Evolutionary conservation across 2,113 vertebrate genomes (phyloP), one percentile per base, ranked within the genome.

Genomic region (Xenus cinereus): DNA sequence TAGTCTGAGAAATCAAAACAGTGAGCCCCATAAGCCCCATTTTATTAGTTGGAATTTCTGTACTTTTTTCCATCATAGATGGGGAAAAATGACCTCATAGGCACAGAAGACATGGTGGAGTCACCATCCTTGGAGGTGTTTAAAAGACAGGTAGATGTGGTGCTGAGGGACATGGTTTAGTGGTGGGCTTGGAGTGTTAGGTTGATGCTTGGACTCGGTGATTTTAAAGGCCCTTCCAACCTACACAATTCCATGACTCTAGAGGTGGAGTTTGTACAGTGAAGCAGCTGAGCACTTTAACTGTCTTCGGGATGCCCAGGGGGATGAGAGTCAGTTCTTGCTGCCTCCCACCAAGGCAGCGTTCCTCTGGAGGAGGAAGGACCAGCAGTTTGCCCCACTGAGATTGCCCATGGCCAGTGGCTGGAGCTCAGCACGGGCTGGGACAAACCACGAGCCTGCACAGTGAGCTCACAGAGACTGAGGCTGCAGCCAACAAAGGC

Each of bases 361-460:
- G 1, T 12, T 43, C 32, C 69, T n/a, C 21, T 0, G 0, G 26
- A 62, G 0, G 26, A 62, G 26, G 33, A 14, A 19, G 16, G 19
- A 2, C 37, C 87, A 48, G 33, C 23, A 17, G 13, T 16, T 35
- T 62, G 45, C n/a, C 26, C 64, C 51, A 1, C 1, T 2, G 62
- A 1, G 10, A 6, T 6, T 35, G 60, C 22, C 66, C 43, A 5
- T 6, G 79, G 84, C 7, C 72, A 59, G 83, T 0, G 12, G 0
- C 4, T 20, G 76, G 67, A 62, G 32, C 53, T 48, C 50, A 56
- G 81, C 67, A 15, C 1, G 3, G 60, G 57, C 73, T 53, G 56
- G 2, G 39, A 24, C 33, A 59, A 48, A 15, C 59, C 1, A 0
- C 1, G 12, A 43, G 24, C 28, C 9, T 24, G 37, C 51, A 8